Conservation (phyloP, 2,113 vertebrate genomes). For the Silurus asotus region DNA sequence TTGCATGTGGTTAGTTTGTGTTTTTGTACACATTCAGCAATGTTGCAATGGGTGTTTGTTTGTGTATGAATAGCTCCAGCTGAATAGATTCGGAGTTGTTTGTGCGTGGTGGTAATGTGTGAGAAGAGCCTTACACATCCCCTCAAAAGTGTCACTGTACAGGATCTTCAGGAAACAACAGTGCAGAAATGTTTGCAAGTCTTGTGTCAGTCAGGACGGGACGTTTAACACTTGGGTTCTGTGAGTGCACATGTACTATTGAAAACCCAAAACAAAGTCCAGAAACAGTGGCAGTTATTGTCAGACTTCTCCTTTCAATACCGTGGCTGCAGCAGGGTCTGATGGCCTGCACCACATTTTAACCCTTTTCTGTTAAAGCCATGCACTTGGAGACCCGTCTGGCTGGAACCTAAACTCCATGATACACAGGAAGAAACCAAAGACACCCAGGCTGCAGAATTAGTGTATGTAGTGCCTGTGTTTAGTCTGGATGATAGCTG, state of each 20-base stretch:
- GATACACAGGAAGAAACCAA: slow-evolving; percentile 16
- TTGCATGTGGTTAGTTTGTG: not conserved
- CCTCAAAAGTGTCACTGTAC: not conserved
- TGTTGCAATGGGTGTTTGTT: slow-evolving; percentile 4
- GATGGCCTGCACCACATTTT: slow-evolving; percentile 20
- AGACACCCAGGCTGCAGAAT: not conserved
- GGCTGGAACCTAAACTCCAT: slow-evolving; percentile 24
- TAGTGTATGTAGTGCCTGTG: not conserved
- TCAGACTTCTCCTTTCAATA: slow-evolving; percentile 59
- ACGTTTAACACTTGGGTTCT: slow-evolving; percentile 50
- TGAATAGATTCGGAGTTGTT: slow-evolving; percentile 9
- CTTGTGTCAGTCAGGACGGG: slow-evolving; percentile 30
- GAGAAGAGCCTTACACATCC: slow-evolving; percentile 14
- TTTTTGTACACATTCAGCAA: slow-evolving; percentile 25
- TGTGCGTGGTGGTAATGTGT: not conserved
- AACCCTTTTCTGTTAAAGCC: slow-evolving; percentile 7
- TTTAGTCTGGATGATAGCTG: slow-evolving; percentile 4
- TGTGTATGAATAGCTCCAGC: slow-evolving; percentile 43
- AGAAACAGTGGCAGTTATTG: slow-evolving; percentile 75
- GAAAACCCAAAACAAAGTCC: slow-evolving; percentile 60
- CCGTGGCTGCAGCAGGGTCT: slow-evolving; percentile 49
- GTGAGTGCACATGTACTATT: slow-evolving; percentile 71
- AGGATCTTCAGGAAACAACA: slow-evolving; percentile 12
- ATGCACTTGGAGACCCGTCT: slow-evolving; percentile 5
- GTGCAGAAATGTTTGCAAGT: not conserved